Evolutionary conservation across 2,113 vertebrate genomes (phyloP), one percentile per base, ranked within the genome.

Genomic region (Ctenomys sociabilis): DNA sequence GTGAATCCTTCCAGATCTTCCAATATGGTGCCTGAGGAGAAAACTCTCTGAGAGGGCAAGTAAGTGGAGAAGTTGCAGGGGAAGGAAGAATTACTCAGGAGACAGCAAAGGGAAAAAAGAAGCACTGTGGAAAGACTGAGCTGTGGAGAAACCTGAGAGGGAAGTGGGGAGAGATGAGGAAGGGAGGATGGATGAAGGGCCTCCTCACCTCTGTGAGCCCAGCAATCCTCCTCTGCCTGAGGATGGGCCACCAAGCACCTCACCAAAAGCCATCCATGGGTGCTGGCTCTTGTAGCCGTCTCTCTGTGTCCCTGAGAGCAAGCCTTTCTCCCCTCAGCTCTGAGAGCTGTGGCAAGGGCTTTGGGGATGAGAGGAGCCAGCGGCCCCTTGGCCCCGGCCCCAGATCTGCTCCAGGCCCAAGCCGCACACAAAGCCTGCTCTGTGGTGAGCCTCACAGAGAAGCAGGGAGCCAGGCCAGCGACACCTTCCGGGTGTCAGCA

Each of bases 341-440:
- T 19, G 6, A 10, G 87, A 43, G 30, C 52, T 32, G 63, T 19
- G 21, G 73, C 63, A 85, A 72, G 93, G 37, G 16, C 61, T 77
- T 40, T 49, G 40, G 59, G 1, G 13, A 35, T 0, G 22, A 43
- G 59, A 24, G 45, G 72, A 72, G 92, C 16, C 17, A 59, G 43
- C 43, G 19, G 40, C 85, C 19, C 1, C 40, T 49, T 14, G 73
- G 54, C 93, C 13, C 12, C 4, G 37, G 43, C 43, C 40, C 84
- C 0, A 1, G 72, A 70, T 70, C 0, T 63, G 22, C 83, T 80
- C 68, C 89, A 61, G 95, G 13, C 28, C 6, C 3, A 45, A 84
- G 78, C n/a, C 4, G 11, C 68, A 37, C 88, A 94, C 95, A 87
- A 95, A 97, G 96, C 88, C 63, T 1, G 59, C 83, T 94, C 93